Evolutionary conservation across 2,113 vertebrate species (phyloP).

Genomic region (Bombycilla garrulus): DNA sequence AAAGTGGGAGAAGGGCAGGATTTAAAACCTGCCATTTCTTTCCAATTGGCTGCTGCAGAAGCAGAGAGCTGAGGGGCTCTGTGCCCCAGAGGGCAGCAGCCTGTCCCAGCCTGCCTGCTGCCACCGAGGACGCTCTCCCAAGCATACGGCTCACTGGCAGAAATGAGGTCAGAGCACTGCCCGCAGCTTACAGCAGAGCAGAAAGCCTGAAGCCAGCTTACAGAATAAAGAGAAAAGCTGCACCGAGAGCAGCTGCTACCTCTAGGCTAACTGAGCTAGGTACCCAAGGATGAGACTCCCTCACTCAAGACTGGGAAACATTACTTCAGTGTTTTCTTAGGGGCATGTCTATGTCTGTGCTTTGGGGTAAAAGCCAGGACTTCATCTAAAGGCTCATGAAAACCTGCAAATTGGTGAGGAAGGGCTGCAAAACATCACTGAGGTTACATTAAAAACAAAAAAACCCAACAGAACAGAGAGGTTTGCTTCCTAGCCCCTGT

Average conservation of each 20-base stretch:
- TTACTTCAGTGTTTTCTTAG: not conserved
- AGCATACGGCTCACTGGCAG: not conserved
- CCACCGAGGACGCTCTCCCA: not conserved
- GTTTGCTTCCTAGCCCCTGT: not conserved
- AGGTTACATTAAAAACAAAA: not conserved
- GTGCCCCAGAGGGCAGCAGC: not conserved
- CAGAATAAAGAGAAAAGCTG: constrained; percentile 28
- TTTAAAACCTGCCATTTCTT: not conserved
- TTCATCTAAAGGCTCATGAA: not conserved
- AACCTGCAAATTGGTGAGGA: not conserved
- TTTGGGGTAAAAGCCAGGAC: not conserved
- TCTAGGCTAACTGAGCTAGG: not conserved
- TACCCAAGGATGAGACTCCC: not conserved
- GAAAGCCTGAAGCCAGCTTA: constrained; percentile 19
- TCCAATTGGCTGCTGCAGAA: not conserved
- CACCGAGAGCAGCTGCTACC: constrained; percentile 25
- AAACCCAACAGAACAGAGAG: not conserved
- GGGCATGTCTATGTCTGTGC: not conserved
- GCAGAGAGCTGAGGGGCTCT: not conserved
- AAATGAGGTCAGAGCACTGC: constrained; percentile 40
- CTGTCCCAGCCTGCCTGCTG: not conserved
- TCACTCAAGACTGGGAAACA: not conserved
- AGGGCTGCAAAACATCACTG: not conserved
- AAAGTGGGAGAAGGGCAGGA: not conserved
- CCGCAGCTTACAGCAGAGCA: not conserved